Evolutionary conservation across 2,797 vertebrate species (phyloP).

Genomic region (Clangula hyemalis): DNA sequence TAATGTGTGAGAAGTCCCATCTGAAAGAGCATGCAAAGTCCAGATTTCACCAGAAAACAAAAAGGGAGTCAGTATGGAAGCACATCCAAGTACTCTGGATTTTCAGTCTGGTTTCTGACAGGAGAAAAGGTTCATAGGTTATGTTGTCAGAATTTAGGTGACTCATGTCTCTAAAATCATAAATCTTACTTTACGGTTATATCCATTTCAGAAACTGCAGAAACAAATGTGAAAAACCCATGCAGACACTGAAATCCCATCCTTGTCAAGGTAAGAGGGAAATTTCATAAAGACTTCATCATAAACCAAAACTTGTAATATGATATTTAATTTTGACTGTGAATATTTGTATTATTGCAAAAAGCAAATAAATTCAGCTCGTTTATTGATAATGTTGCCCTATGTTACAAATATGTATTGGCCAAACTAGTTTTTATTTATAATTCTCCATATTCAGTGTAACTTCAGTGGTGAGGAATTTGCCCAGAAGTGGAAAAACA

Average conservation of each 20-base stretch:
- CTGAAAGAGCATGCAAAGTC: background rate
- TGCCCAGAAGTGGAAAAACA: background rate
- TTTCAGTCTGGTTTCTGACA: background rate
- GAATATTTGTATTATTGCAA: background rate
- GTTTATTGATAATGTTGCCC: background rate
- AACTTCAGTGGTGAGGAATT: background rate
- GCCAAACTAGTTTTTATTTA: background rate
- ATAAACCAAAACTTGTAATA: background rate
- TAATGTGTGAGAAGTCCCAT: background rate
- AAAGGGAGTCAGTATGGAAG: background rate
- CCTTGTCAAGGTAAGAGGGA: background rate
- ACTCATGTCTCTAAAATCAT: background rate
- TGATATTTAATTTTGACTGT: slow-evolving; percentile 17
- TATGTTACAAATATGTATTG: background rate
- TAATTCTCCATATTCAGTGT: background rate
- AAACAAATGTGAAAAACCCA: background rate
- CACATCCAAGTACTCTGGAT: background rate
- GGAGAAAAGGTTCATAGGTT: background rate
- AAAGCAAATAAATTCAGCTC: background rate
- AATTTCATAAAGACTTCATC: background rate
- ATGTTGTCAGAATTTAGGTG: background rate
- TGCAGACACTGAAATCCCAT: background rate
- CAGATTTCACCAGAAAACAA: background rate
- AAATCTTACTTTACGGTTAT: background rate
- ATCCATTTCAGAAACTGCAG: slow-evolving; percentile 7